Evolutionary conservation across 2,888 invertebrate species (phyloP).

Genomic region (Lasioglossum leucozonium): DNA sequence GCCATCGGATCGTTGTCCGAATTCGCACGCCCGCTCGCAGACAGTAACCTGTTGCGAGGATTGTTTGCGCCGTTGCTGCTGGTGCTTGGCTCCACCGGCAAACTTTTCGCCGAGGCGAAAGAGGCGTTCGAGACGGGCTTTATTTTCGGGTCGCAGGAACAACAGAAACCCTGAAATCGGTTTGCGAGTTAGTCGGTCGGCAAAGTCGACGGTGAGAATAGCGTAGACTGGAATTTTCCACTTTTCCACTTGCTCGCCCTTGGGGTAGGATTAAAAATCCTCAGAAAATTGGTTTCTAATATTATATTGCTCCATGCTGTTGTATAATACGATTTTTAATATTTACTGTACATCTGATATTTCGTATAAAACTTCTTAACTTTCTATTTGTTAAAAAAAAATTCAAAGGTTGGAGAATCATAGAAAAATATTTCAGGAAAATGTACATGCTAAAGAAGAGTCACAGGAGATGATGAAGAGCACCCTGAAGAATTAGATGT

Average conservation of each 20-base stretch:
- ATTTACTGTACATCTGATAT: no score
- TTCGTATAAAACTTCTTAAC: no score
- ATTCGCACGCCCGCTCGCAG: slow-evolving; percentile 10
- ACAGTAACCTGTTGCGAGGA: slow-evolving; percentile 65
- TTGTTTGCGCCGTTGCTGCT: slow-evolving; percentile 72
- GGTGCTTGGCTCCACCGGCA: slow-evolving; percentile 56
- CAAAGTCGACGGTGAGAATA: not conserved
- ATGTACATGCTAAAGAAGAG: no score
- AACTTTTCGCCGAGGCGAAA: slow-evolving; percentile 44
- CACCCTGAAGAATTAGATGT: not conserved
- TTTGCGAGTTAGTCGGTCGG: not conserved
- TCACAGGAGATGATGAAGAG: not conserved
- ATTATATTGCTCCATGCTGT: no score
- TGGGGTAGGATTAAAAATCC: no score
- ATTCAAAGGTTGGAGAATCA: no score
- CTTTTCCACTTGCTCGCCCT: not conserved
- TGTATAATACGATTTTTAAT: no score
- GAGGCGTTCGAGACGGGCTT: slow-evolving; percentile 44
- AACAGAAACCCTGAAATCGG: slow-evolving; percentile 84
- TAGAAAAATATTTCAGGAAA: no score
- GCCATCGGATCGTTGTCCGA: slow-evolving; percentile 52
- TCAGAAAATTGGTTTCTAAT: no score
- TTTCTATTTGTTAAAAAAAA: no score
- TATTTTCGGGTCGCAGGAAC: slow-evolving; percentile 83
- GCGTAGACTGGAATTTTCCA: not conserved